phyloP scores from a whole-genome alignment of 2,888 invertebrate genomes.

The Eilema caniola region DNA sequence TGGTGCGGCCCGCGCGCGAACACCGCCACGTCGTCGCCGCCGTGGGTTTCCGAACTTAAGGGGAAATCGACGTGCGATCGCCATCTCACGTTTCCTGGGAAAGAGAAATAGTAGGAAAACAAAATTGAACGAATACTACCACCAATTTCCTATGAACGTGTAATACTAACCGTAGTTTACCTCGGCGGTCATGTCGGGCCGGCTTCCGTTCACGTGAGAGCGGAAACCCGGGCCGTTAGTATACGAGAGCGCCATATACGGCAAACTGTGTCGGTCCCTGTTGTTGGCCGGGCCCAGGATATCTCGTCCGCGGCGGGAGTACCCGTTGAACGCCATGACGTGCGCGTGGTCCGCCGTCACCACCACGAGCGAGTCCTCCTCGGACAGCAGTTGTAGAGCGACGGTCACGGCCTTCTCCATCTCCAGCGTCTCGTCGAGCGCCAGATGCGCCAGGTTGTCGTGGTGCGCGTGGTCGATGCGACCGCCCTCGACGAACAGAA shows the following conservation, averaged over 20 bases:
- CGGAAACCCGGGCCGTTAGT: constrained; percentile 86
- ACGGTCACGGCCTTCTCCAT: constrained; percentile 85
- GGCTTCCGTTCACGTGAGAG: constrained; percentile 85
- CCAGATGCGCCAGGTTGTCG: constrained; percentile 81
- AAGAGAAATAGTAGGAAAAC: too few species aligned
- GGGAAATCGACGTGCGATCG: constrained; percentile 83
- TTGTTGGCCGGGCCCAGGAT: constrained; percentile 68
- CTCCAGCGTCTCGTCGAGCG: constrained; percentile 90
- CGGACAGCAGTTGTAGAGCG: constrained; percentile 76
- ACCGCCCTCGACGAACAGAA: constrained; percentile 91
- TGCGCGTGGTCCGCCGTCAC: constrained; percentile 86
- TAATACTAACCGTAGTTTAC: constrained; percentile 62
- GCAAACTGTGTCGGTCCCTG: constrained; percentile 75
- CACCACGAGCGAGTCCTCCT: constrained; percentile 87
- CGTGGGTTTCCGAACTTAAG: constrained; percentile 89
- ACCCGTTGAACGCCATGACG: constrained; percentile 90
- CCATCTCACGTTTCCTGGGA: constrained; percentile 58
- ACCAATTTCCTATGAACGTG: neutral
- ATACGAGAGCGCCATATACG: constrained; percentile 87
- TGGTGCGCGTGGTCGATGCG: constrained; percentile 90
- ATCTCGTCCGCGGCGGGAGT: constrained; percentile 82
- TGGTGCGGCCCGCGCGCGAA: constrained; percentile 90
- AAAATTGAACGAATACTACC: neutral
- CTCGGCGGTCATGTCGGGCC: constrained; percentile 76
- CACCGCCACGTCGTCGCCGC: constrained; percentile 93